phyloP scores from a whole-genome alignment of 2,113 vertebrate genomes.

The Notechis scutatus region DNA sequence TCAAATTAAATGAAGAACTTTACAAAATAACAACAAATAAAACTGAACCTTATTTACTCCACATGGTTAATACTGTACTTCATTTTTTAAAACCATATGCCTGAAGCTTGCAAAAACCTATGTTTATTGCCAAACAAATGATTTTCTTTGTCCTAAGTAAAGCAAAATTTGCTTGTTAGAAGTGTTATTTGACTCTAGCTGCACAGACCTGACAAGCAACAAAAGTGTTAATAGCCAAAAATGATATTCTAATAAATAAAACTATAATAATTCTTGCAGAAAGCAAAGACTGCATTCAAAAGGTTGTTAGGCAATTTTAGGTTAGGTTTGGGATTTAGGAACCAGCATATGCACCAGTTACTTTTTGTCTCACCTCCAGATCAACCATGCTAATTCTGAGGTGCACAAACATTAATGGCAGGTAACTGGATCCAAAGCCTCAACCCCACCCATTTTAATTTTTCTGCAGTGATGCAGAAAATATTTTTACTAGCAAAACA shows the following conservation, averaged over 20 bases:
- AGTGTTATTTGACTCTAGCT: slow-evolving; percentile 2
- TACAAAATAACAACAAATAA: neutral
- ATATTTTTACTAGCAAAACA: neutral
- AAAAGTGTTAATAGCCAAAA: neutral
- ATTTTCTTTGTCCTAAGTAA: slow-evolving; percentile 23
- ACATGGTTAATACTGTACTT: neutral
- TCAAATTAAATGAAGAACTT: neutral
- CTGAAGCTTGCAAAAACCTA: neutral
- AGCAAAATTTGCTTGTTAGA: neutral
- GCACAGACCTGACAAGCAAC: neutral
- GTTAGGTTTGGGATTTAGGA: neutral
- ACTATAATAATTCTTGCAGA: fast-evolving
- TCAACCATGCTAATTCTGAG: neutral
- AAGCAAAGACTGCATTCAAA: neutral
- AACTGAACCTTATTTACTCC: neutral
- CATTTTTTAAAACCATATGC: neutral
- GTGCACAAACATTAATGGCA: neutral
- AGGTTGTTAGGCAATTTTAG: neutral
- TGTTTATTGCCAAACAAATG: slow-evolving; percentile 8
- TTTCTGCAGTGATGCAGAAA: neutral
- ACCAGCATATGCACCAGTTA: neutral
- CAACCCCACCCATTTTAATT: slow-evolving; percentile 8
- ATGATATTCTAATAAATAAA: neutral
- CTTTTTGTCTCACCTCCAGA: neutral
- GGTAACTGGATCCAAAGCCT: neutral